Base-by-base conservation (phyloP, 2,888 invertebrate species). In the Abscondita cerata region DNA sequence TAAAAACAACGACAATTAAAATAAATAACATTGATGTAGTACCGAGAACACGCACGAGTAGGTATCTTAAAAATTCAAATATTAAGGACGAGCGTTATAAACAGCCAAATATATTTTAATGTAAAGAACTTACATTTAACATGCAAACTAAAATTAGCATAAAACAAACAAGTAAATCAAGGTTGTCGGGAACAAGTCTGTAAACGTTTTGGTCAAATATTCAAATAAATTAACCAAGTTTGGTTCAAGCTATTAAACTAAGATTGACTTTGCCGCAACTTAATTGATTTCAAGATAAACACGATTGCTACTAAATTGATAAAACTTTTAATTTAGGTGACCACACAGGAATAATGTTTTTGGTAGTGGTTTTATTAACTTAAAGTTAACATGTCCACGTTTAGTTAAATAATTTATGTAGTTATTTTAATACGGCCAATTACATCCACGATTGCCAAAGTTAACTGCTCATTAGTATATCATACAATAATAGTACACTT, bases 151-250 rank as follows among this genome's bases (percentile, higher is more conserved):
- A 65, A 68, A 72, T 72, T 70, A 72, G 67, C 72, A 72, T 72
- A 72, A 72, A 70, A 68, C 70, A 70, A 72, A 72, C 71, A 70
- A 68, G 71, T 72, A 70, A 70, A 70, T 72, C 70, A 72, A 70
- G 70, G 68, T 64, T 64, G 66, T 58, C 64, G 51, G 63, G 54
- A 59, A 63, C 63, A 63, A 51, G 59, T 63, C 59, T 54, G 63
- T 54, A 59, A 59, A 59, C 59, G 59, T 51, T 54, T 54, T 59
- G 59, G 59, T 54, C 44, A 58, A 59, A 61, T 51, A 53, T 46
- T 55, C 59, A 51, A 55, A 63, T 52, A 59, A 65, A 65, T 65
- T 59, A 59, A 59, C 65, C 52, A 62, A 65, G 59, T 63, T 58
- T 59, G 54, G 62, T 53, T 58, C 55, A 59, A 55, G 41, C 61